Base-by-base conservation (phyloP, 2,888 invertebrate genomes). In the Frankliniella intonsa region DNA sequence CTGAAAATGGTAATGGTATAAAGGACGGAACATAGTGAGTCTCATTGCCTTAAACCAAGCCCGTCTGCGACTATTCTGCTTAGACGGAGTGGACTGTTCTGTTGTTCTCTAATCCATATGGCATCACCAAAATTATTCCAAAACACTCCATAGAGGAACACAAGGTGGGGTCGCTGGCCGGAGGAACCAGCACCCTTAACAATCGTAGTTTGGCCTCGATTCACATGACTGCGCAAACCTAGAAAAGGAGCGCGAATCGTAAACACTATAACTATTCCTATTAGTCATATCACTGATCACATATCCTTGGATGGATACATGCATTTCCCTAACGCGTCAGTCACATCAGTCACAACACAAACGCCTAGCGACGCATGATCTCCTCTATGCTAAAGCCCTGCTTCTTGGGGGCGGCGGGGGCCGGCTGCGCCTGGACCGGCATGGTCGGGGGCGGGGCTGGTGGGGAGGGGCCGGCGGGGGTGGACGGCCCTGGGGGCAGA, bases 331-430 rank as follows among this genome's bases (percentile, higher is more conserved):
- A 38, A 38, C 38, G 2, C 5, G 19, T 19, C 19, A 10, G 69
- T n/a, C 69, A 25, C 62, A 55, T 55, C 55, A 55, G 55, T 0
- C 69, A 69, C n/a, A 55, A 22, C 69, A 76, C 25, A 55, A 5
- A 5, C 5, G 55, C 10, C 25, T 90, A 95, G 88, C 95, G 94
- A 86, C 95, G 91, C 96, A 96, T 95, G 85, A 96, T 95, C 85
- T 96, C 96, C 86, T 95, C 96, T 89, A 96, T 96, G 87, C 95
- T 95, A 88, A 96, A 96, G 25, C 96, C 96, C 86, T 95, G 94
- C 86, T 94, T 93, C 85, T 90, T 89, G 8, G 90, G 90, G 2
- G 94, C 91, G 80, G 91, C 91, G 83, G 91, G 91, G 27, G 90
- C 90, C 50, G 90, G 89, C 25, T 69, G 69, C 19, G 69, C n/a